phyloP scores from a whole-genome alignment of 2,113 vertebrate species.

The Marcusenius ussheri region DNA sequence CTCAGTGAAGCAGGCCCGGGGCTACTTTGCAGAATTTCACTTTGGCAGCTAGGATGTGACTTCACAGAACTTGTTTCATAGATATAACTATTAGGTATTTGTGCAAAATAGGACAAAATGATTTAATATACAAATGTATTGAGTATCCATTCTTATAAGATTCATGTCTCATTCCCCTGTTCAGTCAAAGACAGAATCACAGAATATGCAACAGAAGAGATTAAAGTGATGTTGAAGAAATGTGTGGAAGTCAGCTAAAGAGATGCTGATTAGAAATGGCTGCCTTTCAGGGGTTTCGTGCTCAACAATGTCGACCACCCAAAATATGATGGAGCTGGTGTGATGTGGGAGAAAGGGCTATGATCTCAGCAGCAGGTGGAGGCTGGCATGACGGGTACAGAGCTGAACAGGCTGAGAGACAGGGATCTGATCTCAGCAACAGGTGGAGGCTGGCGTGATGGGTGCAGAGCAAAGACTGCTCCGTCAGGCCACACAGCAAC shows the following conservation, averaged over 20 bases:
- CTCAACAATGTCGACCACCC: neutral
- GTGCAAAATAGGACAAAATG: neutral
- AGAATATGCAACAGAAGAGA: neutral
- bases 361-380: neutral
- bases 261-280: neutral
- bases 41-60: neutral
- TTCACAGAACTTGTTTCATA: neutral
- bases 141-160: neutral
- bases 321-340: neutral
- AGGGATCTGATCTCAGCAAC: neutral
- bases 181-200: neutral
- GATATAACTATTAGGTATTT: neutral
- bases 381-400: neutral
- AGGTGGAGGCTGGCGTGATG: neutral
- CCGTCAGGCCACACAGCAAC: neutral
- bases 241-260: neutral
- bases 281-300: neutral
- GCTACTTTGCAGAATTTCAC: neutral
- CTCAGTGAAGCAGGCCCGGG: neutral
- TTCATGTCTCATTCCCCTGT: neutral
- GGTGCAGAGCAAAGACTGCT: neutral
- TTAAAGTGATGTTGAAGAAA: neutral
- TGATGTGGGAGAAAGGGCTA: neutral
- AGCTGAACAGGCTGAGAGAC: neutral
- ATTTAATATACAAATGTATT: neutral